Conservation (phyloP, 2,113 vertebrate genomes). For the Corythornis vintsioides region DNA sequence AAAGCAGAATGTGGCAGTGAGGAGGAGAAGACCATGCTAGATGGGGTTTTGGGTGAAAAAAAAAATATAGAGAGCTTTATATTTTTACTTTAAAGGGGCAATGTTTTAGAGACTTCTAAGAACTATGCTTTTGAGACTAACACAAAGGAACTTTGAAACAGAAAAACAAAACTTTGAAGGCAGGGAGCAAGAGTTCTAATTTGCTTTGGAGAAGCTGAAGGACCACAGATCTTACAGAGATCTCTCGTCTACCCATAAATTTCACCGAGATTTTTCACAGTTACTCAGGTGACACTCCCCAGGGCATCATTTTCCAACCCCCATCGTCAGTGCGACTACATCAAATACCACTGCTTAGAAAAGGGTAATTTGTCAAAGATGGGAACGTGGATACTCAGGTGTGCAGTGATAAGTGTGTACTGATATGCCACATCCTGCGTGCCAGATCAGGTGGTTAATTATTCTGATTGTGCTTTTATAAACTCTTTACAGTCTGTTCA, state of each 20-base stretch:
- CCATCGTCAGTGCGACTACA: background rate
- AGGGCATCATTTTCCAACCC: background rate
- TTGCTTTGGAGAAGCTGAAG: background rate
- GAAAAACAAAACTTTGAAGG: background rate
- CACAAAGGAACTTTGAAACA: background rate
- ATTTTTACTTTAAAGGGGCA: background rate
- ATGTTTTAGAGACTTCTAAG: background rate
- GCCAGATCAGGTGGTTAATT: background rate
- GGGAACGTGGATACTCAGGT: background rate
- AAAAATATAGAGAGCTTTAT: background rate
- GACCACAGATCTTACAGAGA: background rate
- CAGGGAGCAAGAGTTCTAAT: background rate
- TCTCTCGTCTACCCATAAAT: background rate
- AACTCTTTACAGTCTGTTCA: background rate
- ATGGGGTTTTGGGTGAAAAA: background rate
- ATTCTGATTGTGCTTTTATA: background rate
- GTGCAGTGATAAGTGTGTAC: background rate
- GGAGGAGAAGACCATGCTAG: background rate
- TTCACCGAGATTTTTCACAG: background rate
- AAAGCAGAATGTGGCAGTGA: background rate
- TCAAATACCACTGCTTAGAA: background rate
- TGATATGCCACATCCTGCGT: background rate
- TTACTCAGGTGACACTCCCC: background rate
- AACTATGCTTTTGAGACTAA: background rate
- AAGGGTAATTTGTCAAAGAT: background rate